A percentile compares a stretch with the other conserved stretches of the same genome.
phyloP scores from a whole-genome alignment of 2,113 vertebrate genomes.

The Prochilodus magdalenae region DNA sequence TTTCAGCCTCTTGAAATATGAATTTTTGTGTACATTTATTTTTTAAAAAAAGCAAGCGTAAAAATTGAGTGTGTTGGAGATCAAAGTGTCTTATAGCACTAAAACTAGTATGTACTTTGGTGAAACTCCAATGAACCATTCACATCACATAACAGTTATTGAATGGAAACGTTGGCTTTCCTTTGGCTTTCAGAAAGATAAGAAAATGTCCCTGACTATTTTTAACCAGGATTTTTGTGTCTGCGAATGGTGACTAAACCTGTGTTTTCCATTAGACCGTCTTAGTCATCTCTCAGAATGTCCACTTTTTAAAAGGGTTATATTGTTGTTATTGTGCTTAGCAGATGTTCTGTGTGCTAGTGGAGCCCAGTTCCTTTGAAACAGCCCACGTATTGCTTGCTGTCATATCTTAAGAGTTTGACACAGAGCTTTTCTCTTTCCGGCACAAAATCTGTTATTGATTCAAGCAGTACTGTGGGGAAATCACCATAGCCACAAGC shows the following conservation, averaged over 20 bases:
- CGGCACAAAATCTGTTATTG: conserved; percentile 10
- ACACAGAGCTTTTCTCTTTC: not conserved
- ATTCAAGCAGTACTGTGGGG: not conserved
- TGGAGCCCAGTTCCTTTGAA: not conserved
- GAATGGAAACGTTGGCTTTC: not conserved
- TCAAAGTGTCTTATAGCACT: too few species aligned
- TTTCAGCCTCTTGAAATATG: not conserved
- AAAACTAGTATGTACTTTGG: not conserved
- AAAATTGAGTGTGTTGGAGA: too few species aligned
- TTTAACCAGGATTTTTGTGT: not conserved
- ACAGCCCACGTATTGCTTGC: not conserved
- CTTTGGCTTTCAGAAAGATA: not conserved
- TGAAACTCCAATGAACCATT: not conserved
- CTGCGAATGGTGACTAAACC: not conserved
- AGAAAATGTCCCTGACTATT: not conserved
- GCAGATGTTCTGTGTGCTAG: not conserved
- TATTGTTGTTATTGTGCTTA: not conserved
- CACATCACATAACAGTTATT: not conserved
- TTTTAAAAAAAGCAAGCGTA: too few species aligned
- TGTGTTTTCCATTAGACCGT: not conserved
- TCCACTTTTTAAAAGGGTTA: not conserved
- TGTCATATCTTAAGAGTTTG: conserved; percentile 6
- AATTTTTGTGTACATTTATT: too few species aligned
- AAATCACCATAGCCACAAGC: conserved; percentile 36
- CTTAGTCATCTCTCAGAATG: not conserved